Percentiles rank a stretch among this genome's conserved stretches.
Conservation (phyloP, 2,113 vertebrate genomes). For the Callionymus lyra region DNA sequence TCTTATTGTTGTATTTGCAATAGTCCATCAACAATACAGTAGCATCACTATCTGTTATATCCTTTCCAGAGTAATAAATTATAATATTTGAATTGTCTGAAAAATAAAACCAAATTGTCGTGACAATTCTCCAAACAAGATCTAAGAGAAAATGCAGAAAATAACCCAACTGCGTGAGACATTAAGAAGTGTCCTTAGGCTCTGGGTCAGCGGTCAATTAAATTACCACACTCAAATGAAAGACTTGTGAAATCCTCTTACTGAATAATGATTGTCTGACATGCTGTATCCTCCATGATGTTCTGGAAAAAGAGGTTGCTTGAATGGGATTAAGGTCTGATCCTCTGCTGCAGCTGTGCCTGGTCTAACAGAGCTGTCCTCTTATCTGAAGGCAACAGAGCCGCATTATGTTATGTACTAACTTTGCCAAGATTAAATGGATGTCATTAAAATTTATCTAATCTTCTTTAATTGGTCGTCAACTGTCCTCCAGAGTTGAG, state of each 20-base stretch:
- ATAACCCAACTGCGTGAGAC: not conserved
- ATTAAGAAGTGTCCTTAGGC: slow-evolving; percentile 38
- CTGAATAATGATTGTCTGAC: slow-evolving; percentile 57
- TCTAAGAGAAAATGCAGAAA: slow-evolving; percentile 12
- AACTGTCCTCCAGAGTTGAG: slow-evolving; percentile 81
- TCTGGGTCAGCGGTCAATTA: slow-evolving; percentile 62
- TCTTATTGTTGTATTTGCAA: too few relatives aligned
- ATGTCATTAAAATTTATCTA: slow-evolving; percentile 95
- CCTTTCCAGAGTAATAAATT: too few relatives aligned
- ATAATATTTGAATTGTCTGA: too few relatives aligned
- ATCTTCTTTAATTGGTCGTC: slow-evolving; percentile 90
- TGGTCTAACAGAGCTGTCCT: slow-evolving; percentile 53
- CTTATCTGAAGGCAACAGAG: slow-evolving; percentile 64
- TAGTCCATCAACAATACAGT: too few relatives aligned
- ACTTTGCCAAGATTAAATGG: slow-evolving; percentile 71
- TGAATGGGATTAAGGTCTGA: slow-evolving; percentile 58
- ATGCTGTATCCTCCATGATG: slow-evolving; percentile 47
- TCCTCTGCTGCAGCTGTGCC: slow-evolving; percentile 49
- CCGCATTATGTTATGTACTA: slow-evolving; percentile 55
- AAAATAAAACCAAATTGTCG: slow-evolving; percentile 1
- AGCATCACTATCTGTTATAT: too few relatives aligned
- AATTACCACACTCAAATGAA: slow-evolving; percentile 57
- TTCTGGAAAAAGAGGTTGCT: slow-evolving; percentile 50
- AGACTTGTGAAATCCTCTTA: slow-evolving; percentile 54
- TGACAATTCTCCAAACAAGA: not conserved